Conservation (phyloP, 2,113 vertebrate species). For the Siphamia tubifer region DNA sequence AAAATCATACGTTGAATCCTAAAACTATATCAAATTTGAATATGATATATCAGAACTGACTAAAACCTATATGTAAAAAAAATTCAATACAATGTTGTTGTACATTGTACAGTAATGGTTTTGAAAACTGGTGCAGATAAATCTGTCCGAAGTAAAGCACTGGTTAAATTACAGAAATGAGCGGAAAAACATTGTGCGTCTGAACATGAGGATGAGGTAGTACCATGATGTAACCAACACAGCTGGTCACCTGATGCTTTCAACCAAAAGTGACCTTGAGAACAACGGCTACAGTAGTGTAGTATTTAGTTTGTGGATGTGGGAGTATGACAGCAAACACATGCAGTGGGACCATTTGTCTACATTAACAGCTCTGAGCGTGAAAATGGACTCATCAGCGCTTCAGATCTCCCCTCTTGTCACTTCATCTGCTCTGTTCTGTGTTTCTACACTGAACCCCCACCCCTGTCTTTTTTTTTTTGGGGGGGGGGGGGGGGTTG, state of each 20-base stretch:
- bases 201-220: not conserved
- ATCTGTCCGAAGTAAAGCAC: not conserved
- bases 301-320: not conserved
- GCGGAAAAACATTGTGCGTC: not conserved
- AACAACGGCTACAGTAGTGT: constrained; percentile 2
- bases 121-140: no score
- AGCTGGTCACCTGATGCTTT: constrained; percentile 68
- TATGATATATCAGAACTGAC: no score
- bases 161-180: not conserved
- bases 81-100: no score
- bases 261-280: constrained; percentile 37
- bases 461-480: not conserved
- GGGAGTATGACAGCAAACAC: not conserved
- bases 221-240: constrained; percentile 60
- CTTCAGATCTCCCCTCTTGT: constrained; percentile 54
- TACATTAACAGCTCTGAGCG: constrained; percentile 34
- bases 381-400: constrained; percentile 59
- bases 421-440: constrained; percentile 34
- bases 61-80: no score
- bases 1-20: no score
- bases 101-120: no score
- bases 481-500: no score
- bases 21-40: no score
- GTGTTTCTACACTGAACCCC: constrained; percentile 25
- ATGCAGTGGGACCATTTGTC: constrained; percentile 42